phyloP scores from a whole-genome alignment of 2,888 invertebrate genomes.

The Mantis religiosa region DNA sequence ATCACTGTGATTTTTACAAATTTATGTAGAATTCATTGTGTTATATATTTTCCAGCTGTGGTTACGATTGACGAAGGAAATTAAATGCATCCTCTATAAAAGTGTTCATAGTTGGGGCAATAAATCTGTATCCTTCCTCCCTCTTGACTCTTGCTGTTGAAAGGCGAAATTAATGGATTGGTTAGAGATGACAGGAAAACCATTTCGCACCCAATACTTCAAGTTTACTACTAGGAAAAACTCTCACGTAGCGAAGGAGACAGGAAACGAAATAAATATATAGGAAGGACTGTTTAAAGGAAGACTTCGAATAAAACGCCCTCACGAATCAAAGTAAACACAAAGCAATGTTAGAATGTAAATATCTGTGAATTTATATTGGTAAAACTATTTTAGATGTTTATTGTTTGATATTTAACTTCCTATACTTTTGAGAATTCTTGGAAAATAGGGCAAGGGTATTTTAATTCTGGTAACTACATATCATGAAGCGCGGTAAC shows the following conservation, averaged over 20 bases:
- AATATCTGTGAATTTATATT: too few relatives aligned
- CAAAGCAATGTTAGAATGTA: too few relatives aligned
- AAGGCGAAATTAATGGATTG: conserved; percentile 14
- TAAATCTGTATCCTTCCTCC: neutral
- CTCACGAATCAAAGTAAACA: neutral
- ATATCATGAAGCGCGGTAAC: too few relatives aligned
- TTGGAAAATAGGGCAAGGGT: too few relatives aligned
- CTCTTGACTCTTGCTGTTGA: neutral
- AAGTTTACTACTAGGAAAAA: conserved; percentile 4
- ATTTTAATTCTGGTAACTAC: too few relatives aligned
- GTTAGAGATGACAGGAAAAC: neutral
- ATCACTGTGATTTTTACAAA: too few relatives aligned
- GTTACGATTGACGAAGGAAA: neutral
- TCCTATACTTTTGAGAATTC: too few relatives aligned
- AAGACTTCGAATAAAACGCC: neutral
- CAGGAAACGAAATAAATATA: neutral
- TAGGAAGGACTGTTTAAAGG: neutral
- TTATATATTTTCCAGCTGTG: too few relatives aligned
- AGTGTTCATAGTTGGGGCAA: neutral
- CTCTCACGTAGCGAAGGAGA: neutral
- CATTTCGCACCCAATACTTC: conserved; percentile 3
- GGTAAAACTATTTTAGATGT: too few relatives aligned
- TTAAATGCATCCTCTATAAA: neutral
- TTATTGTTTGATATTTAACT: too few relatives aligned
- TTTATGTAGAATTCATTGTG: too few relatives aligned